These are phyloP conservation scores for Melinaea menophilus DNA, from an alignment of 2,888 invertebrate genomes.

Conservation along the genomic window DNA sequence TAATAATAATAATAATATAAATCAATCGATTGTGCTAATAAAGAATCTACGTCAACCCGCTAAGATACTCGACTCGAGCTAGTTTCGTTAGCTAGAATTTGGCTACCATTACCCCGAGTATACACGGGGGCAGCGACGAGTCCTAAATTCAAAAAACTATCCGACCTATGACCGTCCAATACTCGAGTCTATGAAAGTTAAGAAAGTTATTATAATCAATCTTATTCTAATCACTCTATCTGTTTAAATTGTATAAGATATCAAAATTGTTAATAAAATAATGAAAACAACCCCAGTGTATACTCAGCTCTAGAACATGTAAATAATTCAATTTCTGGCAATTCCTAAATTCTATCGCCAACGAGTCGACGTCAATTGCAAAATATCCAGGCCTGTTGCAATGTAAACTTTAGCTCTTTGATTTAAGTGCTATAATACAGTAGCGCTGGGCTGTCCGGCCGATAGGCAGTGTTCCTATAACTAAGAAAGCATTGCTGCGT, in stretches of 20 bases:
- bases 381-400: conserved; percentile 31
- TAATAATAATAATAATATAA: conserved; percentile 57
- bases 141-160: conserved; percentile 4
- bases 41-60: conserved; percentile 46
- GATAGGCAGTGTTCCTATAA: conserved; percentile 26
- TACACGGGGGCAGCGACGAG: conserved; percentile 13
- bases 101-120: conserved; percentile 40
- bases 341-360: conserved; percentile 36
- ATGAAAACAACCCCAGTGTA: conserved; percentile 21
- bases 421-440: conserved; percentile 19
- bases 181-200: conserved; percentile 26
- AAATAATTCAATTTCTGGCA: conserved; percentile 28
- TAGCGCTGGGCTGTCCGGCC: conserved; percentile 17
- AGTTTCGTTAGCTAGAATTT: conserved; percentile 48
- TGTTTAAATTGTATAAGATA: conserved; percentile 31
- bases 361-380: conserved; percentile 33
- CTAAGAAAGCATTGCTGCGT: conserved; percentile 29
- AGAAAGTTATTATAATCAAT: conserved; percentile 16
- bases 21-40: conserved; percentile 71
- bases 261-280: conserved; percentile 29
- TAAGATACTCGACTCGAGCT: conserved; percentile 27
- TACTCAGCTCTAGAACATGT: conserved; percentile 23
- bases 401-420: conserved; percentile 27
- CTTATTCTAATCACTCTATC: conserved; percentile 24
- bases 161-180: conserved; percentile 17